Evolutionary conservation across 2,113 vertebrate species (phyloP).

Genomic region (Crypturellus undulatus): DNA sequence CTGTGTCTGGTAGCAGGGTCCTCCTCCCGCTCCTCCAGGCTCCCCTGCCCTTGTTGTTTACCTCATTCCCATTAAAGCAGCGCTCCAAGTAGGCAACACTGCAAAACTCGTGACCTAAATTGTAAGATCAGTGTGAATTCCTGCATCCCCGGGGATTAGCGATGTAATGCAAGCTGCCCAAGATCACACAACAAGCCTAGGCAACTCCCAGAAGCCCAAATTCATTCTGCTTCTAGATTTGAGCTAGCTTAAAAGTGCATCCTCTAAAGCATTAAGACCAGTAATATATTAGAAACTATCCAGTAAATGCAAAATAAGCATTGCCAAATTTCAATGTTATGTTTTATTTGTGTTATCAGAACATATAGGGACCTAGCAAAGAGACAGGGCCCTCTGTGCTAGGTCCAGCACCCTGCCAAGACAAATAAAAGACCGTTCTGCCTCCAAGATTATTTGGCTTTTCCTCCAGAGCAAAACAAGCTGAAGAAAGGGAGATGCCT

Average conservation of each 20-base stretch:
- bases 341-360: not conserved
- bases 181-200: not conserved
- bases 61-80: not conserved
- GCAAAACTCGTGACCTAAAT: not conserved
- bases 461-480: not conserved
- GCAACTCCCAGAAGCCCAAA: not conserved
- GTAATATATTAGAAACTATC: not conserved
- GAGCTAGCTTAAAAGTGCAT: not conserved
- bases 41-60: not conserved
- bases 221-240: not conserved
- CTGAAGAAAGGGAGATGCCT: not conserved
- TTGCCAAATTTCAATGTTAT: not conserved
- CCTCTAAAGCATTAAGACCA: not conserved
- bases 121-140: not conserved
- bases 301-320: not conserved
- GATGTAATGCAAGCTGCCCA: not conserved
- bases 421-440: not conserved
- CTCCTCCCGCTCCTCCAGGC: not conserved
- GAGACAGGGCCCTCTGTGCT: not conserved
- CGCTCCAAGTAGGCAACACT: not conserved
- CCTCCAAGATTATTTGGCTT: not conserved
- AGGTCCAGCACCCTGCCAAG: not conserved
- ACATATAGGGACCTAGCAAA: not conserved
- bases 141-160: not conserved
- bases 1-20: not conserved